A percentile compares a stretch with the other conserved stretches of the same genome.
Evolutionary conservation across 1,140 invertebrate genomes (phyloP).

Genomic region (Musca domestica): DNA sequence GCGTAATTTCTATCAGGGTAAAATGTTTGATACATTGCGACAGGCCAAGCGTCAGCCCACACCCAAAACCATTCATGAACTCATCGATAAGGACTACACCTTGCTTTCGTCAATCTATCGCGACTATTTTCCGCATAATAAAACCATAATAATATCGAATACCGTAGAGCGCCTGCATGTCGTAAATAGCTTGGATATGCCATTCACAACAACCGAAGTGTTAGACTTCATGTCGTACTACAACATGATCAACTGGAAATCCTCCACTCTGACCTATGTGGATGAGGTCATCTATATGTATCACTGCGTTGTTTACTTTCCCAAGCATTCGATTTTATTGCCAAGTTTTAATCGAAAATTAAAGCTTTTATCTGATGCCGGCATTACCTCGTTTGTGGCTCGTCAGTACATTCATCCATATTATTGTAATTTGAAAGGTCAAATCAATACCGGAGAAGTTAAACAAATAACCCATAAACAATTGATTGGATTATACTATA

Average conservation of each 20-base stretch:
- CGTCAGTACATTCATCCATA: background rate
- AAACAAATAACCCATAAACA: background rate
- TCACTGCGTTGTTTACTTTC: conserved; percentile 23
- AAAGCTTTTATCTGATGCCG: background rate
- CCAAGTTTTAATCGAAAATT: too few relatives aligned
- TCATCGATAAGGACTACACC: too few relatives aligned
- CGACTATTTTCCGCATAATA: conserved; percentile 12
- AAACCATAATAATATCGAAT: background rate
- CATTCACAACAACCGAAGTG: background rate
- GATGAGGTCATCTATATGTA: conserved; percentile 15
- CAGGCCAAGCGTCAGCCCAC: background rate
- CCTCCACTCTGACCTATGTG: conserved; percentile 10
- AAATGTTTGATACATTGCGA: conserved; percentile 24
- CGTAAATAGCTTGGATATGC: background rate
- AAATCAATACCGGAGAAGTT: background rate
- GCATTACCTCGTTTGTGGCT: conserved; percentile 17
- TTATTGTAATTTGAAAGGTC: conserved; percentile 4
- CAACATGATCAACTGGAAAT: conserved; percentile 16
- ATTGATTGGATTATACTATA: background rate
- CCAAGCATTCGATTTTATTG: conserved; percentile 16
- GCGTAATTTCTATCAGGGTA: too few relatives aligned
- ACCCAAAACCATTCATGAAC: too few relatives aligned
- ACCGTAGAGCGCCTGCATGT: background rate
- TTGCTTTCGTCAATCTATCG: background rate
- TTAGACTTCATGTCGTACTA: conserved; percentile 6